A percentile compares a stretch with the other conserved stretches of the same genome.
Evolutionary conservation across 2,113 vertebrate genomes (phyloP).

Genomic region (Suricata suricatta): DNA sequence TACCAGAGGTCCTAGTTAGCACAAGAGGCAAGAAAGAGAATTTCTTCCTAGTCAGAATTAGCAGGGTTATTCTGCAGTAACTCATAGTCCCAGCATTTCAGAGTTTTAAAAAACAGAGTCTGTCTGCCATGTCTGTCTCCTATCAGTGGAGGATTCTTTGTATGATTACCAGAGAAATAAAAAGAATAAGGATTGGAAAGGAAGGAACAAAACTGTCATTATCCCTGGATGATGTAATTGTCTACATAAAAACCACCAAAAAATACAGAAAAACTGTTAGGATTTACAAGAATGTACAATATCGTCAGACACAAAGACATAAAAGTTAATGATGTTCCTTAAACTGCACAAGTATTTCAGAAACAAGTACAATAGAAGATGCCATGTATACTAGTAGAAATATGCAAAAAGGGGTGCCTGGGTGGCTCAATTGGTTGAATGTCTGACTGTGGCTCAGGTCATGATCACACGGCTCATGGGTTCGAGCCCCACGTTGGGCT

Average conservation of each 20-base stretch:
- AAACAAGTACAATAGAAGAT: neutral
- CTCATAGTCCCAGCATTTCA: neutral
- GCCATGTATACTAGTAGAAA: neutral
- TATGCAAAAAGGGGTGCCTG: no score
- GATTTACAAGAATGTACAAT: neutral
- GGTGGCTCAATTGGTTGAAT: no score
- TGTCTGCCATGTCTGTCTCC: neutral
- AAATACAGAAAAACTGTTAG: neutral
- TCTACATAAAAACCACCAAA: neutral
- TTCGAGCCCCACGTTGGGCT: no score
- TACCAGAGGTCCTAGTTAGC: neutral
- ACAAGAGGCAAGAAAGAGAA: neutral
- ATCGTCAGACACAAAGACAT: neutral
- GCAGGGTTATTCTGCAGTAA: neutral
- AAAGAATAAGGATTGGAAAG: neutral
- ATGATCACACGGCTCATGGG: no score
- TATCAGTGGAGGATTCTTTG: neutral
- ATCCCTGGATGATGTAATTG: neutral
- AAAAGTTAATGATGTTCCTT: neutral
- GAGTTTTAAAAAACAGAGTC: neutral
- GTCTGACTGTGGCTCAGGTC: no score
- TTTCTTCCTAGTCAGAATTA: neutral
- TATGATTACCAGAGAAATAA: neutral
- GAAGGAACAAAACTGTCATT: neutral
- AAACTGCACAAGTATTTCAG: neutral